These are phyloP conservation scores for Oreohelix idahoensis DNA, from an alignment of 1,140 invertebrate genomes.

Conservation along the genomic window DNA sequence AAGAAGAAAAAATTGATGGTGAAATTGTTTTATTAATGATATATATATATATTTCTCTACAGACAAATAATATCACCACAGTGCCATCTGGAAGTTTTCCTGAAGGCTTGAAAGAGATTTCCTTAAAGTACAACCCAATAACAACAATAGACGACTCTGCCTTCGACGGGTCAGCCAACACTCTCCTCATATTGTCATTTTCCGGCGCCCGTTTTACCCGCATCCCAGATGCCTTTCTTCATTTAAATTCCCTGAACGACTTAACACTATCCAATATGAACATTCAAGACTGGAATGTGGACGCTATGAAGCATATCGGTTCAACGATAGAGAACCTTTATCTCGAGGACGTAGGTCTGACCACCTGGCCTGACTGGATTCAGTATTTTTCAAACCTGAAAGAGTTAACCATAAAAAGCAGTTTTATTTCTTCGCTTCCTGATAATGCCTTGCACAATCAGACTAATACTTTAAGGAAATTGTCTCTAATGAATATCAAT, in stretches of 20 bases:
- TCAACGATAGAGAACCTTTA: neutral
- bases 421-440: neutral
- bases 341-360: neutral
- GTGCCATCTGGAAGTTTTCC: neutral
- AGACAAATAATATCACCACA: neutral
- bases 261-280: neutral
- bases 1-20: too few species aligned
- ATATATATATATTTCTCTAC: too few species aligned
- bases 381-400: neutral
- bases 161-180: neutral
- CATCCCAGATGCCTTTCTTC: neutral
- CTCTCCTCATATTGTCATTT: neutral
- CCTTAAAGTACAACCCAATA: neutral
- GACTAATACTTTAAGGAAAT: neutral
- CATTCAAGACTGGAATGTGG: neutral
- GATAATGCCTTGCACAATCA: neutral
- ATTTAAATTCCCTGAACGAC: neutral
- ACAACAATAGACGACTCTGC: neutral
- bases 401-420: neutral
- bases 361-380: neutral
- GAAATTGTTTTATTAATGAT: too few species aligned
- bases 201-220: neutral
- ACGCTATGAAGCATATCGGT: neutral
- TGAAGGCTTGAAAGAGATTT: neutral
- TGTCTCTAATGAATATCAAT: neutral